phyloP scores from a whole-genome alignment of 2,797 vertebrate species.

The Mus caroli region DNA sequence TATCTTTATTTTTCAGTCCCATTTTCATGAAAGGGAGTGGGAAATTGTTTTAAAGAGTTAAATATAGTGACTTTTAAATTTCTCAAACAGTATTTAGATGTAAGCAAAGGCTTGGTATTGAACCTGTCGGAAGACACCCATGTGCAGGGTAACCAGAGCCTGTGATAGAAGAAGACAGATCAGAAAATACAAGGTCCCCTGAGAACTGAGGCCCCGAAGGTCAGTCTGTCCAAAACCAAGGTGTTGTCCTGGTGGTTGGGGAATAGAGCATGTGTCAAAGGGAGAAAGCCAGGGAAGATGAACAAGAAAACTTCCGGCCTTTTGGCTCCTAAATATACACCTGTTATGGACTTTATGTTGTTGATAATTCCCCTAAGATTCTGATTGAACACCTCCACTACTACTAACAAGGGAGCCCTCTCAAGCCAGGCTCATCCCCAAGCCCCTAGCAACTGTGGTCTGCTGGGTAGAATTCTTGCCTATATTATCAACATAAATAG shows the following conservation, averaged over 20 bases:
- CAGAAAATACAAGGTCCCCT: background rate
- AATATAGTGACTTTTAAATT: background rate
- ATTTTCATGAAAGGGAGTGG: slow-evolving; percentile 13
- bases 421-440: background rate
- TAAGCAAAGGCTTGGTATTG: background rate
- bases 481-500: background rate
- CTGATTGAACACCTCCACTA: background rate
- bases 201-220: background rate
- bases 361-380: background rate
- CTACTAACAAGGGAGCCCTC: background rate
- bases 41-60: background rate
- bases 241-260: background rate
- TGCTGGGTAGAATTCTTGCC: slow-evolving; percentile 4
- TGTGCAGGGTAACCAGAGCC: background rate
- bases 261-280: background rate
- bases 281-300: background rate
- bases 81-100: background rate
- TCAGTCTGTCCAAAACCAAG: background rate
- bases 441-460: background rate
- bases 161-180: background rate
- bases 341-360: background rate
- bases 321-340: background rate
- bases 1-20: background rate
- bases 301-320: background rate
- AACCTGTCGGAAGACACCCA: background rate